Conservation (phyloP, 2,888 invertebrate species). For the Dryococelus australis region DNA sequence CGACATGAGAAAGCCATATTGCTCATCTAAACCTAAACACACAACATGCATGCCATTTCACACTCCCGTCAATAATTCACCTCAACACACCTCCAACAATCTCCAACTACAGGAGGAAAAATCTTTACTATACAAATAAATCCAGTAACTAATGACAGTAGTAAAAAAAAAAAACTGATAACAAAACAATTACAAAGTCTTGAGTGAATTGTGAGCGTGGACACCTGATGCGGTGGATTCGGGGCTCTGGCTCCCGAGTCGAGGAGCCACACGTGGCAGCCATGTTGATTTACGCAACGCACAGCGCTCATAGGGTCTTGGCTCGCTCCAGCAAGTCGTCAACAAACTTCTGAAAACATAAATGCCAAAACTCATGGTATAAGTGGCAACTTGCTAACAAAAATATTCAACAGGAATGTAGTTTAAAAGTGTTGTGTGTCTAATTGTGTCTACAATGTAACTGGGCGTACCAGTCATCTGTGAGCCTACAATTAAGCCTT, state of each 20-base stretch:
- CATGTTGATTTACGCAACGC: not conserved
- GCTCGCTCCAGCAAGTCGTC: conserved; percentile 88
- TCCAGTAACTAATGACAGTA: not conserved
- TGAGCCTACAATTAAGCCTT: too few species aligned
- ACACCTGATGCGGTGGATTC: conserved; percentile 1
- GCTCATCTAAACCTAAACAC: not conserved
- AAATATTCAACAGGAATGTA: not conserved
- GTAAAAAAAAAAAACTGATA: not conserved
- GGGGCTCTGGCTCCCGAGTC: not conserved
- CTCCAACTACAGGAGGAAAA: not conserved
- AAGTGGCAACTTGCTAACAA: conserved; percentile 42
- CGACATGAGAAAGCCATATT: not conserved
- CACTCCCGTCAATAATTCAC: not conserved
- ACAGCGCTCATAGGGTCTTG: conserved; percentile 77
- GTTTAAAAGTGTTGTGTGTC: not conserved
- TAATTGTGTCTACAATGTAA: not conserved
- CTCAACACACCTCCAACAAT: not conserved
- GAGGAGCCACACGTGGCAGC: not conserved
- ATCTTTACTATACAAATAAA: not conserved
- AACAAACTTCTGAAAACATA: conserved; percentile 82
- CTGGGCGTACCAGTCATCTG: too few species aligned
- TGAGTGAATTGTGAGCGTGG: not conserved
- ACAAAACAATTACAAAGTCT: not conserved
- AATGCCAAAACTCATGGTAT: conserved; percentile 48
- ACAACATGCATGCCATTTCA: not conserved